Percentiles rank a stretch among this genome's conserved stretches.
Conservation (phyloP, 2,888 invertebrate species). For the Agonum fuliginosum region DNA sequence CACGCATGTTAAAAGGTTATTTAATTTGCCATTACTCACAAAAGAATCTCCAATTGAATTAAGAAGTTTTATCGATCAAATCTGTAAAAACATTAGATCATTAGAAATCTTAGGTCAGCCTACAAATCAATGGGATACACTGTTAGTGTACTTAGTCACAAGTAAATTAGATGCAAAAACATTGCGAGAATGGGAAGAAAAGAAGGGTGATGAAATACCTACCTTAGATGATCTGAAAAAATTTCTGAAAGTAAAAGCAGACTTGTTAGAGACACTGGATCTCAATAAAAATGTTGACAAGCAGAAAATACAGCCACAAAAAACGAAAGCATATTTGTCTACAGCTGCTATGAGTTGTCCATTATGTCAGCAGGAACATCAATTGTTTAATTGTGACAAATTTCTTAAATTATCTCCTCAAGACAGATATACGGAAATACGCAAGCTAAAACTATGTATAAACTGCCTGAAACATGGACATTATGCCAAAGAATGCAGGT, state of each 20-base stretch:
- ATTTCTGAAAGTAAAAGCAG: conserved; percentile 29
- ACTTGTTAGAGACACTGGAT: conserved; percentile 1
- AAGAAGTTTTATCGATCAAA: conserved; percentile 60
- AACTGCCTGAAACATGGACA: conserved; percentile 51
- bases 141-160: conserved; percentile 59
- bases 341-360: neutral
- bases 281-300: neutral
- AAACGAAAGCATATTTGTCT: neutral
- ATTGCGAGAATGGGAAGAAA: conserved; percentile 54
- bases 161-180: conserved; percentile 56
- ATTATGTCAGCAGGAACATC: conserved; percentile 18
- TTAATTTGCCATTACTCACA: conserved; percentile 54
- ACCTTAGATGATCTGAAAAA: conserved; percentile 46
- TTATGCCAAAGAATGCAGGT: conserved; percentile 36
- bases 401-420: conserved; percentile 32
- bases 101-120: conserved; percentile 60
- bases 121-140: conserved; percentile 60
- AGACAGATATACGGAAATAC: neutral
- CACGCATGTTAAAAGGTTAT: conserved; percentile 61
- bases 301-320: neutral
- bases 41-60: conserved; percentile 60
- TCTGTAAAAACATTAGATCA: conserved; percentile 60
- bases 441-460: conserved; percentile 16
- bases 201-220: conserved; percentile 2
- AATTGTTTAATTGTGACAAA: conserved; percentile 39